Base-by-base conservation (phyloP, 2,888 invertebrate genomes). In the Melanotus villosus region DNA sequence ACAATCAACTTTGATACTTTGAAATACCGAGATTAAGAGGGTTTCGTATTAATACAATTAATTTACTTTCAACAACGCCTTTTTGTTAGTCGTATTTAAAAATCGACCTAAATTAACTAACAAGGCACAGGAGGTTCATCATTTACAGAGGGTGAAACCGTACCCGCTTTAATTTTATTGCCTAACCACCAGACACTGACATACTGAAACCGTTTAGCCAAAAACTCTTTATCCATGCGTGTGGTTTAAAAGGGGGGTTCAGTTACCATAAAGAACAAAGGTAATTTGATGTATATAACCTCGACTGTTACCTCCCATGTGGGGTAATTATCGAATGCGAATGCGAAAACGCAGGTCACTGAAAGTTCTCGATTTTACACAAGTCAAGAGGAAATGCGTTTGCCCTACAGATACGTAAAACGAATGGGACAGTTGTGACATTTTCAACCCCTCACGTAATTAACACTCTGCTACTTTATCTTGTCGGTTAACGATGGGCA, bases 381-480 rank as follows among this genome's bases (percentile, higher is more conserved):
- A 23, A 56, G 56, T 56, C 38, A 14, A 23, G 56, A 56, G 45
- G 59, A 59, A 43, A 43, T 45, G 45, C 59, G 43, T 43, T 59
- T 16, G 21, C 21, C 23, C 59, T 30, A 16, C 16, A 59, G 59
- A 57, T 57, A 57, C 38, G 38, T 34, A 38, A 57, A 57, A 57
- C 41, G 57, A 38, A 57, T 57, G 57, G 57, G 21, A 32, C 57
- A 10, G 41, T 57, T 36, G 38, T 57, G 57, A 23, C 57, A 57
- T 57, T 57, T 36, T 36, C 57, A 41, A 57, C 57, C 38, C 54
- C 57, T 9, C 38, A 7, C 34, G 57, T 38, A 57, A 57, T 57
- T 57, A 57, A 57, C 38, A 57, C 38, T 16, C 2, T 1, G 23
- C 36, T 21, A 23, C 41, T 41, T 38, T 57, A 57, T 38, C 57